These are phyloP conservation scores for Sitobion miscanthi DNA, from an alignment of 1,140 invertebrate genomes.

Conservation along the genomic window DNA sequence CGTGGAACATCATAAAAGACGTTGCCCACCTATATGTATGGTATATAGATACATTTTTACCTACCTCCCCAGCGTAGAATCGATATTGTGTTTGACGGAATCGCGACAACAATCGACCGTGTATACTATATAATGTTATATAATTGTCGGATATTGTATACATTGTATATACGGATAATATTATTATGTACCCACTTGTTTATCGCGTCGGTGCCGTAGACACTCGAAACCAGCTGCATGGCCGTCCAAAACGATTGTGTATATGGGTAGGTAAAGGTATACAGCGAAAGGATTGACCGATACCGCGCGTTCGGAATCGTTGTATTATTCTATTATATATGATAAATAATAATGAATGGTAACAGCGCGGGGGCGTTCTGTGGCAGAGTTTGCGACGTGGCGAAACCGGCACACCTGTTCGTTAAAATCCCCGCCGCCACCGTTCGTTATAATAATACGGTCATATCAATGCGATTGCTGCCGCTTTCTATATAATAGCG, in stretches of 20 bases:
- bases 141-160: not conserved
- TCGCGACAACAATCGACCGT: not conserved
- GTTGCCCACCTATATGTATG: not conserved
- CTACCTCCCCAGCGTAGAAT: not conserved
- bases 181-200: slow-evolving; percentile 6
- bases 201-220: not conserved
- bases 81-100: not conserved
- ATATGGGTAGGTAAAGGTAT: not conserved
- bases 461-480: not conserved
- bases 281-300: not conserved
- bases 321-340: not conserved
- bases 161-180: not conserved
- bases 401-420: not conserved
- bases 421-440: not conserved
- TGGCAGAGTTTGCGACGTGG: not conserved
- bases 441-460: slow-evolving; percentile 9
- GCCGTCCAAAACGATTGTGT: not conserved
- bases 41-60: not conserved
- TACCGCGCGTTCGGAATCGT: not conserved
- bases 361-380: not conserved
- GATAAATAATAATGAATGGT: not conserved
- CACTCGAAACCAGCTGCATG: not conserved
- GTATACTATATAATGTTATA: not conserved
- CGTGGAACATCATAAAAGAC: not conserved
- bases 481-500: not conserved